Evolutionary conservation across 2,888 invertebrate genomes (phyloP), one percentile per base, ranked within the genome.

Genomic region (Athalia cordata): DNA sequence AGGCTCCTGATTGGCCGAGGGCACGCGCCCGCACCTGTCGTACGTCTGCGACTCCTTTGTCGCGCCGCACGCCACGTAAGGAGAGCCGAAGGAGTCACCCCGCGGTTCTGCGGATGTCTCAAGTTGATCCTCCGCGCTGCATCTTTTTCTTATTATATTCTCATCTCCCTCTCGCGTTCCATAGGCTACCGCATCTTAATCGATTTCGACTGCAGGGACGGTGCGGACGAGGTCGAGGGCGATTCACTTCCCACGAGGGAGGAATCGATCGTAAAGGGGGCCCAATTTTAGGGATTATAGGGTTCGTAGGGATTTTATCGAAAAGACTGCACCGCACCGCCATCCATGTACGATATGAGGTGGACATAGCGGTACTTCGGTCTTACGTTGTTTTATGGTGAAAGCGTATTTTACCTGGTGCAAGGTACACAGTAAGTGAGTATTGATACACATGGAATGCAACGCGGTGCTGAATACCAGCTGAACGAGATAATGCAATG

Each of bases 11-110:
- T 89, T 89, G 88, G 89, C 83, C 84, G 85, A 81, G 78, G 89
- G 89, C 89, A 89, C 89, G 89, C 88, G 88, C 84, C 85, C 86
- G 86, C 88, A 88, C 88, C 88, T 88, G 88, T 86, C 87, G 83
- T 84, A 84, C 86, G 83, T 84, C 82, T 84, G 81, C 82, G 79
- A 77, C 80, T 85, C 83, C 83, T 84, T 83, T 84, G 83, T 83
- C 82, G 81, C 79, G 79, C 81, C 80, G 81, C 75, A 57, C 74
- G 74, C 74, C 52, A 43, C 43, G 75, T 52, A 64, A 75, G 75
- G 64, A 75, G 75, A 75, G 15, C 50, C 72, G 47, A 52, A 62
- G 29, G 29, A 64, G 75, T 52, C 52, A 62, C 75, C 75, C 62
- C 68, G 52, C 13, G 52, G 15, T 67, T n/a, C 11, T 50, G 29